These are phyloP conservation scores for Carabus problematicus DNA, from an alignment of 2,888 invertebrate genomes.

Conservation along the genomic window DNA sequence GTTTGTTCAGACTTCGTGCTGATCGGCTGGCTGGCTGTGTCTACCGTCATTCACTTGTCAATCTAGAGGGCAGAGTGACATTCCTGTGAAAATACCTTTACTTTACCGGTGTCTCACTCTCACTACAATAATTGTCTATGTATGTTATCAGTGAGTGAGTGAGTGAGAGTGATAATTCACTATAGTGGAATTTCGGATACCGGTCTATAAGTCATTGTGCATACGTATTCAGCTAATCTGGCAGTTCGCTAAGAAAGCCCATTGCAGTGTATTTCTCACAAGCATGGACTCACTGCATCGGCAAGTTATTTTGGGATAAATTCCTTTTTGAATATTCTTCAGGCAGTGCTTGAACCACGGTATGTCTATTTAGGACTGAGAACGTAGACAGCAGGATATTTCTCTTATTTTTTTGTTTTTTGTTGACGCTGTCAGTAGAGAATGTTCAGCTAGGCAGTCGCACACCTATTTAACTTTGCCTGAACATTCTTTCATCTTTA, in stretches of 20 bases:
- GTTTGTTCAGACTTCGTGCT: slow-evolving; percentile 7
- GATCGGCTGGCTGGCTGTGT: background rate
- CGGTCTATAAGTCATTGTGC: slow-evolving; percentile 20
- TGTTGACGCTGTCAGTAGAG: slow-evolving; percentile 19
- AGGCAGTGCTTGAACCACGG: slow-evolving; percentile 26
- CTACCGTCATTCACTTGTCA: slow-evolving; percentile 9
- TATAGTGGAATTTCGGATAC: slow-evolving; percentile 10
- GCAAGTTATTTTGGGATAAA: slow-evolving; percentile 36
- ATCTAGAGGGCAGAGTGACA: slow-evolving; percentile 4
- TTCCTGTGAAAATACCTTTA: slow-evolving; percentile 25
- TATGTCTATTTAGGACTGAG: slow-evolving; percentile 31
- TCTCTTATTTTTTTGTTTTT: slow-evolving; percentile 24
- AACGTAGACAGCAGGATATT: slow-evolving; percentile 35
- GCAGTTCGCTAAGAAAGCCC: too few species aligned
- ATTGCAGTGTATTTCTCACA: slow-evolving; percentile 13
- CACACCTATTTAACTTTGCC: slow-evolving; percentile 7
- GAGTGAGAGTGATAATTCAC: slow-evolving; percentile 10
- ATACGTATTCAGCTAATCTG: too few species aligned
- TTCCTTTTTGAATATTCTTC: slow-evolving; percentile 36
- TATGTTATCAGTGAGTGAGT: slow-evolving; percentile 22
- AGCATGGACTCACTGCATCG: too few species aligned
- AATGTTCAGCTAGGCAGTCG: slow-evolving; percentile 16
- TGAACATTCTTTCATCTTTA: background rate
- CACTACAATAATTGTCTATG: background rate
- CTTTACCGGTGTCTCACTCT: slow-evolving; percentile 13